A percentile compares a stretch with the other conserved stretches of the same genome.
Conservation (phyloP, 2,113 vertebrate genomes). For the Sapayoa aenigma region DNA sequence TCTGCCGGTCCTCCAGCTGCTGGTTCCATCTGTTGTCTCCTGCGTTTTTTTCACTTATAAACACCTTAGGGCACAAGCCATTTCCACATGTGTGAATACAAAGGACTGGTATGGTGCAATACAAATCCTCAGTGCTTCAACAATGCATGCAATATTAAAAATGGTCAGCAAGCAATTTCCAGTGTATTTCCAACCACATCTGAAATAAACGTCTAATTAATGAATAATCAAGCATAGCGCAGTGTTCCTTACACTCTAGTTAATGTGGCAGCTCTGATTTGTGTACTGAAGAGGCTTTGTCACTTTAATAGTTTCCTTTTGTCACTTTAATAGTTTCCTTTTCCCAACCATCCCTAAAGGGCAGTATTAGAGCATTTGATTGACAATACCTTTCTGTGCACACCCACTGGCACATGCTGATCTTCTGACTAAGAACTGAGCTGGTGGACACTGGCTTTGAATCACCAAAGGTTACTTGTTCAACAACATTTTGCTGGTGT, state of each 20-base stretch:
- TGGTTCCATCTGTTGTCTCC: conserved; percentile 48
- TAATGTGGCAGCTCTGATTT: neutral
- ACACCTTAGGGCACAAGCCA: neutral
- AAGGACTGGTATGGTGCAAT: neutral
- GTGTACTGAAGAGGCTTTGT: neutral
- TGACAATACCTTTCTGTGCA: neutral
- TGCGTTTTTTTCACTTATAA: neutral
- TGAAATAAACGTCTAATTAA: neutral
- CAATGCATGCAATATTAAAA: neutral
- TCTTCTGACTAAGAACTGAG: neutral
- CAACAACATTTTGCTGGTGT: neutral
- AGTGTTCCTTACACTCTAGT: neutral
- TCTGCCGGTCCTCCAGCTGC: conserved; percentile 14
- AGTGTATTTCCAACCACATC: neutral
- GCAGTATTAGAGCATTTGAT: neutral
- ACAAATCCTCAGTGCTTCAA: neutral
- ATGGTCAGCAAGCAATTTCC: neutral
- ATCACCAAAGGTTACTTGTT: neutral
- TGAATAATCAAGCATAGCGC: neutral
- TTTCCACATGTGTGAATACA: neutral
- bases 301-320: neutral
- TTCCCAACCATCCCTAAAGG: neutral
- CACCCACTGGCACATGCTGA: neutral
- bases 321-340: neutral
- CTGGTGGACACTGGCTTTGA: neutral